Evolutionary conservation across 2,797 vertebrate genomes (phyloP).

Genomic region (Parauchenoglanis ngamensis): DNA sequence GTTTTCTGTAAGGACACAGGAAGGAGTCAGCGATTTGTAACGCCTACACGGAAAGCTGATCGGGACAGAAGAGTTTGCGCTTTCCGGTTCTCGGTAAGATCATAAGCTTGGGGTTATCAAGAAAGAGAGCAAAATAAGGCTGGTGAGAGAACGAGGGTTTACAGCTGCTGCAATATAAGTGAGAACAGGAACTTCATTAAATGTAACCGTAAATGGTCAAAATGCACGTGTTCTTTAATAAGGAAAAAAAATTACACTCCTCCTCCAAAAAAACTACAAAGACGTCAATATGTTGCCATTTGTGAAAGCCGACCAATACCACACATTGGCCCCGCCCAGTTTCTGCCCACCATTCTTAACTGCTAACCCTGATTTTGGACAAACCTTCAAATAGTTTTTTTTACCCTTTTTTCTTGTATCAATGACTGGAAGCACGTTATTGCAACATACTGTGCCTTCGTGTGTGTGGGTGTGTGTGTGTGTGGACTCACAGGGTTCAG

Average conservation of each 20-base stretch:
- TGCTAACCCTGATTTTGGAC: background rate
- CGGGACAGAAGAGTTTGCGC: no score
- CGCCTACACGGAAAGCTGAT: no score
- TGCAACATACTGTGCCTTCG: background rate
- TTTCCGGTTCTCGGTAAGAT: no score
- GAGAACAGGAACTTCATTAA: no score
- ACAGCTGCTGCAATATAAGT: background rate
- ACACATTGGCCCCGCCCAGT: background rate
- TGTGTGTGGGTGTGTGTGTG: constrained; percentile 2
- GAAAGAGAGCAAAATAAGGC: background rate
- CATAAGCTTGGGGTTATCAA: no score
- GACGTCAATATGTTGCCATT: no score
- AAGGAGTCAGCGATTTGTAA: background rate
- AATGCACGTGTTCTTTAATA: background rate
- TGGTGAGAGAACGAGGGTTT: background rate
- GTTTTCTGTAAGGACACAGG: no score
- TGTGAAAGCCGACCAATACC: background rate
- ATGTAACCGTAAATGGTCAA: no score
- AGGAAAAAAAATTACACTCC: background rate
- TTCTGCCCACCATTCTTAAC: background rate
- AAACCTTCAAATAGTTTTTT: background rate
- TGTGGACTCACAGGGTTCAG: constrained; percentile 89
- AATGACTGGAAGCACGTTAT: background rate
- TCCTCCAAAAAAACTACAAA: background rate
- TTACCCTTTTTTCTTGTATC: background rate